These are phyloP conservation scores for Anableps anableps DNA, from an alignment of 2,797 vertebrate species.

Conservation along the genomic window DNA sequence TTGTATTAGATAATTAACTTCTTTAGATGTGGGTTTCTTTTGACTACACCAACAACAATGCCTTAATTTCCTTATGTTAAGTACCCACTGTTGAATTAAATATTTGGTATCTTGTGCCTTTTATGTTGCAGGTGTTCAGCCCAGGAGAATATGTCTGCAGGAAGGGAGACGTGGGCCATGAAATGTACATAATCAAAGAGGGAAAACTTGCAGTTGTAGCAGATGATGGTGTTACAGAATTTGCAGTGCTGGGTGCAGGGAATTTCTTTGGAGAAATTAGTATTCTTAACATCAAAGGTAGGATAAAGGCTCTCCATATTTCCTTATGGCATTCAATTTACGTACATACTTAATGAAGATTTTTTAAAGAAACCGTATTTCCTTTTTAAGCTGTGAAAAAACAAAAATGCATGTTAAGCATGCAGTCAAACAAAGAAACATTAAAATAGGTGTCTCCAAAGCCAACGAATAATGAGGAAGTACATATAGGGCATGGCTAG, in stretches of 20 bases:
- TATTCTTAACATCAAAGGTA: constrained; percentile 95
- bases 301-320: background rate
- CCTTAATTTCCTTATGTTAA: background rate
- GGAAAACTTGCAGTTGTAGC: constrained; percentile 92
- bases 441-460: background rate
- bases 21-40: background rate
- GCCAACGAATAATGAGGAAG: background rate
- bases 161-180: constrained; percentile 91
- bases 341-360: background rate
- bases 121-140: constrained; percentile 84
- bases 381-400: too few species aligned
- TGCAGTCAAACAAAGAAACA: background rate
- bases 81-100: background rate
- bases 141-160: constrained; percentile 93
- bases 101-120: background rate
- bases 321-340: background rate
- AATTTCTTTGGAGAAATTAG: constrained; percentile 98
- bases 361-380: background rate
- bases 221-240: constrained; percentile 89
- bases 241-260: constrained; percentile 87
- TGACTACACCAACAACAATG: background rate
- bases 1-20: background rate
- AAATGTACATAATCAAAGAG: constrained; percentile 96
- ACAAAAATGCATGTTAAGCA: background rate
- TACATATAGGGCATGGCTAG: background rate